Base-by-base conservation (phyloP, 2,113 vertebrate species). In the Pardalotus punctatus region DNA sequence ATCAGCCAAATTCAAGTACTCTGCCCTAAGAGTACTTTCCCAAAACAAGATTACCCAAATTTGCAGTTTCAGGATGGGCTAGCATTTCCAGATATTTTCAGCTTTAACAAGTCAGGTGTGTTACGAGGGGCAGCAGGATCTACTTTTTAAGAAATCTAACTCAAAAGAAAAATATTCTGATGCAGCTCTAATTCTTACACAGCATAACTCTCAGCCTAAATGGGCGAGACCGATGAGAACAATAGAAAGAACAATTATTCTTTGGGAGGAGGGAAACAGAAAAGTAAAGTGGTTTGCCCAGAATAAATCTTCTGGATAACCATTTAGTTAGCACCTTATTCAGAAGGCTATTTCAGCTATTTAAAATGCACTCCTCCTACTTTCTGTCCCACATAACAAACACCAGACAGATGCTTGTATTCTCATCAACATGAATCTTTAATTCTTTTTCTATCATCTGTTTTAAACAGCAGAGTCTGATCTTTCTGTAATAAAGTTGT, bases 391-490 rank as follows among this genome's bases (percentile, higher is more conserved):
- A 51, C 57, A 53, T 42, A 74, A 78, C 43, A 94, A 95, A 83
- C 72, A 88, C 56, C 14, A 94, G 82, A 64, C 82, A 93, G 82
- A 67, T 94, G 90, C 53, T 86, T 72, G 42, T n/a, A 25, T 88
- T 95, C 80, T 88, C 40, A 4, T 81, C 81, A 88, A 23, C 3
- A 1, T 70, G 57, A 69, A 64, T 84, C 76, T 86, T 83, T 92
- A 90, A 90, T 90, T 96, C 90, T 92, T 93, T 60, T 88, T 81
- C 64, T 56, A 56, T 93, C 64, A 86, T 92, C 76, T 92, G 67
- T 60, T 94, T 92, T 81, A 92, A 96, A 81, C 8, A 93, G 69
- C 64, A 70, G 60, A 93, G n/a, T 86, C 89, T 93, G 82, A 94
- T 92, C 74, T 90, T 83, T 58, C 64, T 47, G 67, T 81, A 64